Evolutionary conservation across 2,113 vertebrate genomes (phyloP).

Genomic region (Anas platyrhynchos): DNA sequence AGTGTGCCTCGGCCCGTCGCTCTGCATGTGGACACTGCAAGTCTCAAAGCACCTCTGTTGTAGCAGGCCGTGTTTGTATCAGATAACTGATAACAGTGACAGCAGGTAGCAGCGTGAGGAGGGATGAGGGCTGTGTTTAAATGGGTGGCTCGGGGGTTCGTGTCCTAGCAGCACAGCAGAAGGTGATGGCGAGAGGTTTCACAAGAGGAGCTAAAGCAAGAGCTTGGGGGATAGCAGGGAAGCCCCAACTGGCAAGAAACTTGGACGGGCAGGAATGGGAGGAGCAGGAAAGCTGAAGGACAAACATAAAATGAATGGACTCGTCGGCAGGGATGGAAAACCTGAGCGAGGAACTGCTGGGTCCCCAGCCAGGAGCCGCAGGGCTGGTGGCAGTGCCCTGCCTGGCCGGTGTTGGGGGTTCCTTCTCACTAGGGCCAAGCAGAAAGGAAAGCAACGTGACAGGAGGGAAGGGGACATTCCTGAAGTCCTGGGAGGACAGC

Average conservation of each 20-base stretch:
- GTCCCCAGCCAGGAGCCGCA: not conserved
- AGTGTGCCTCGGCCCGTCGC: not conserved
- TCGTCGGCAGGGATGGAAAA: not conserved
- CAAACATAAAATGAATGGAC: not conserved
- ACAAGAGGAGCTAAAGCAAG: not conserved
- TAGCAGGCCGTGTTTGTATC: not conserved
- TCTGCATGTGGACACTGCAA: not conserved
- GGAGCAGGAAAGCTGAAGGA: constrained; percentile 22
- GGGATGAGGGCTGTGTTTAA: not conserved
- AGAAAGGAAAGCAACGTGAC: not conserved
- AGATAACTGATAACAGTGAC: not conserved
- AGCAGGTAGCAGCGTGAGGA: not conserved
- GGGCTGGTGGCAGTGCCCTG: no score
- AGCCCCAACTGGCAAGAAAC: not conserved
- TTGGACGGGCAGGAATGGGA: not conserved
- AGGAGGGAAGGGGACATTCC: not conserved
- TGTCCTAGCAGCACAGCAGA: not conserved
- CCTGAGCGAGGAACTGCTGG: not conserved
- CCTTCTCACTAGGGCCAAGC: not conserved
- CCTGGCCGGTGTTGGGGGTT: no score
- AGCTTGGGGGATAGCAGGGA: not conserved
- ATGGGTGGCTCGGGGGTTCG: not conserved
- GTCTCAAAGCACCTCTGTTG: not conserved
- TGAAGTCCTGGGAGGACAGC: not conserved
- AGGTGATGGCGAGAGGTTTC: not conserved